Evolutionary conservation across 2,113 vertebrate genomes (phyloP).

Genomic region (Tapirus terrestris): DNA sequence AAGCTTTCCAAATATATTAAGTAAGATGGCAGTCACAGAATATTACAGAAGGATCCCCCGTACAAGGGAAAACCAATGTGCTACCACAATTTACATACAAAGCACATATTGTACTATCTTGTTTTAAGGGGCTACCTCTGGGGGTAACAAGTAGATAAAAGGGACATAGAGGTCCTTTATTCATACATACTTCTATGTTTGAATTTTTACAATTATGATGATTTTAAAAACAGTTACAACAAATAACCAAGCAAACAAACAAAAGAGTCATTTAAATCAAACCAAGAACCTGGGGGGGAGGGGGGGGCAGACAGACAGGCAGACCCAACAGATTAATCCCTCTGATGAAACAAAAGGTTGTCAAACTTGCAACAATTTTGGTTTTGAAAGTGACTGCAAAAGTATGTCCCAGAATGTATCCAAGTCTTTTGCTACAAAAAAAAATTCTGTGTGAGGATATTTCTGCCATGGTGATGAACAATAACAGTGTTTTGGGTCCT

Average conservation of each 20-base stretch:
- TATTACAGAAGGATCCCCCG: neutral
- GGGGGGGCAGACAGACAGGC: too few relatives aligned
- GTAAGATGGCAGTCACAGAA: neutral
- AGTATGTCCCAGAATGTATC: neutral
- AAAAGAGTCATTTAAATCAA: conserved; percentile 36
- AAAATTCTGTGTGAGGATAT: neutral
- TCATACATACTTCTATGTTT: neutral
- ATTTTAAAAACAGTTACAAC: neutral
- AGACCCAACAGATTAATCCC: neutral
- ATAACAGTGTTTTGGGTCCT: neutral
- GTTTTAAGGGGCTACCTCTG: neutral
- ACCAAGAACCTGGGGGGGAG: neutral
- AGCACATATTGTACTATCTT: neutral
- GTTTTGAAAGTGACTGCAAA: conserved; percentile 16
- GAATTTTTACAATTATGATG: neutral
- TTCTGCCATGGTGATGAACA: neutral
- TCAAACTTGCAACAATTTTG: neutral
- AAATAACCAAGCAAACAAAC: neutral
- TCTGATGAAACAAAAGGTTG: neutral
- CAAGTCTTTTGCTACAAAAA: neutral
- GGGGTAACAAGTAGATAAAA: neutral
- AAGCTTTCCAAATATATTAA: neutral
- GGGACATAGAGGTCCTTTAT: neutral
- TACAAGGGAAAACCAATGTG: neutral
- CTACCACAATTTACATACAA: neutral